Percentiles rank a stretch among this genome's conserved stretches.
Conservation (phyloP, 2,888 invertebrate genomes). For the Chymomyza caudatula region DNA sequence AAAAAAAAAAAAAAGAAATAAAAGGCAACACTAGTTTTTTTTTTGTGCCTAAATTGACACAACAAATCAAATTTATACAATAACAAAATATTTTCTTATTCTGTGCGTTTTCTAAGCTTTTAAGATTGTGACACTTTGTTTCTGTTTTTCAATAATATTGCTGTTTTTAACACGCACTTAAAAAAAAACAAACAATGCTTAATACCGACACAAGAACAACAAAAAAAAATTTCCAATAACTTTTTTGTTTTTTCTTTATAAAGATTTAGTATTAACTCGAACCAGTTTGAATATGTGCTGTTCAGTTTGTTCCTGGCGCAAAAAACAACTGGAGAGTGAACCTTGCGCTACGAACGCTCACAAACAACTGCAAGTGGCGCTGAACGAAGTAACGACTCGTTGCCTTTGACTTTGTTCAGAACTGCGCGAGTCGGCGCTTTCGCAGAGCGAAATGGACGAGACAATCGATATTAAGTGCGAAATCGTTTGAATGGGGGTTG, state of each 20-base stretch:
- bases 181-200: conserved; percentile 50
- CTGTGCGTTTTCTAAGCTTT: conserved; percentile 10
- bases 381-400: conserved; percentile 39
- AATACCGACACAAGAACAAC: conserved; percentile 45
- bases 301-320: conserved; percentile 47
- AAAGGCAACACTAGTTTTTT: not conserved
- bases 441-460: not conserved
- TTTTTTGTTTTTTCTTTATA: conserved; percentile 4
- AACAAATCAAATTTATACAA: conserved; percentile 24
- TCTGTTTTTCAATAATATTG: conserved; percentile 25
- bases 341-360: conserved; percentile 70
- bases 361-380: conserved; percentile 64
- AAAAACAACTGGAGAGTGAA: conserved; percentile 43
- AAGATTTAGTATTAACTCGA: conserved; percentile 3
- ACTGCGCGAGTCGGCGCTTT: not conserved
- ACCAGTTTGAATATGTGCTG: conserved; percentile 37
- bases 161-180: conserved; percentile 46
- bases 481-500: not conserved
- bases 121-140: not conserved
- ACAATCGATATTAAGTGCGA: not conserved
- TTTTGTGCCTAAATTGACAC: conserved; percentile 23
- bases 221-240: conserved; percentile 35
- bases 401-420: not conserved
- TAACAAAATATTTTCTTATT: conserved; percentile 6
- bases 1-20: conserved; percentile 9